phyloP scores from a whole-genome alignment of 2,888 invertebrate species.

The Orthosia gracilis region DNA sequence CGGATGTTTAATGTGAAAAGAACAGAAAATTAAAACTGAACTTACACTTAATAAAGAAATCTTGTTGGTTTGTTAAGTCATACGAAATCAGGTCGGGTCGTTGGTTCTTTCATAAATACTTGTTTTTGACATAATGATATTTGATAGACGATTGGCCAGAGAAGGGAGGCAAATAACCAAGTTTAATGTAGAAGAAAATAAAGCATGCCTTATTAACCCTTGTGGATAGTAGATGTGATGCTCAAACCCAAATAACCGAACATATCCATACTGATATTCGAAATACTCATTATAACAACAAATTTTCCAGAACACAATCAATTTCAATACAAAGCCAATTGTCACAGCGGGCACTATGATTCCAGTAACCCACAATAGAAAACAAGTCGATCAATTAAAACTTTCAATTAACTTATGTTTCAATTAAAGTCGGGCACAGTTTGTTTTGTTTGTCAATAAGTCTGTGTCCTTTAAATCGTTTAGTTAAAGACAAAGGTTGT shows the following conservation, averaged over 20 bases:
- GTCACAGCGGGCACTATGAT: slow-evolving; percentile 10
- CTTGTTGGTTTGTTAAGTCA: too few species aligned
- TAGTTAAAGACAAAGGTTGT: slow-evolving; percentile 43
- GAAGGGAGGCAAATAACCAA: too few species aligned
- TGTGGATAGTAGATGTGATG: too few species aligned
- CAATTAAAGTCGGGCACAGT: slow-evolving; percentile 35
- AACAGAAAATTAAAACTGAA: too few species aligned
- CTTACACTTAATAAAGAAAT: too few species aligned
- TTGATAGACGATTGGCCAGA: neutral
- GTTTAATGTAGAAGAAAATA: too few species aligned
- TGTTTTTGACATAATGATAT: neutral
- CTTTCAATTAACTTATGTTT: slow-evolving; percentile 39
- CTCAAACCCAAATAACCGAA: too few species aligned
- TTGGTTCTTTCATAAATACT: neutral
- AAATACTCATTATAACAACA: neutral
- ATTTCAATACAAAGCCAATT: slow-evolving; percentile 1
- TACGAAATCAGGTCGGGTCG: too few species aligned
- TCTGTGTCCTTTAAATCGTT: slow-evolving; percentile 39
- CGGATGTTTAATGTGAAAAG: too few species aligned
- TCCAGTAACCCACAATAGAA: slow-evolving; percentile 31
- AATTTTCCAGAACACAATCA: neutral
- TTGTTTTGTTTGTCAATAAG: slow-evolving; percentile 44
- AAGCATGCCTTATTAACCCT: too few species aligned
- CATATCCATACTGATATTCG: too few species aligned
- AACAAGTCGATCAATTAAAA: slow-evolving; percentile 34